A percentile compares a stretch with the other conserved stretches of the same genome.
Conservation (phyloP, 2,888 invertebrate genomes). For the Ormyrus rosae region DNA sequence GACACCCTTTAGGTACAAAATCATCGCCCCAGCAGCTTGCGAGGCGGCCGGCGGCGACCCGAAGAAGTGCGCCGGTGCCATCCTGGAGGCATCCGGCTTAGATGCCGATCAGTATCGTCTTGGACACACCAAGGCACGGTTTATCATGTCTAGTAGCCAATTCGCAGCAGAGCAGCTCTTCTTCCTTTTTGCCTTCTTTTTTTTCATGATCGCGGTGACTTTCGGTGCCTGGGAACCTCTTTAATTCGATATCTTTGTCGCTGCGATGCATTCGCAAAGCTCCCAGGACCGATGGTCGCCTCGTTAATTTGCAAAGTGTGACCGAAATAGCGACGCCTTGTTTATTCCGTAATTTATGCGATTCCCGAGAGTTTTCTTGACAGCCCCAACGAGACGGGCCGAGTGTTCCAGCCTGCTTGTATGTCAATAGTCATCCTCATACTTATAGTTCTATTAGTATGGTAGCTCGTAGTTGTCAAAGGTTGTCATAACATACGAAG, state of each 20-base stretch:
- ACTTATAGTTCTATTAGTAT: conserved; percentile 25
- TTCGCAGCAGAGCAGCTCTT: conserved; percentile 52
- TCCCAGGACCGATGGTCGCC: not conserved
- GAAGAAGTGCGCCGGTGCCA: conserved; percentile 88
- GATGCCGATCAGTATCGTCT: conserved; percentile 95
- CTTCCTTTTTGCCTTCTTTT: not conserved
- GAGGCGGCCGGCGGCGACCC: conserved; percentile 84
- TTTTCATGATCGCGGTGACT: not conserved
- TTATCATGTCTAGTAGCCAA: conserved; percentile 56
- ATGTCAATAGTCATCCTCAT: conserved; percentile 4
- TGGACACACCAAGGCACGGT: conserved; percentile 98
- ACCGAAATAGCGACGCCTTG: conserved; percentile 8
- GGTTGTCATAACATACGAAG: not conserved
- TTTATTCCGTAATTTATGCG: conserved; percentile 15
- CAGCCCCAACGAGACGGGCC: conserved; percentile 44
- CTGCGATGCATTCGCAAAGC: not conserved
- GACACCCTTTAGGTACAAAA: conserved; percentile 91
- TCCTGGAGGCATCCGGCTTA: conserved; percentile 90
- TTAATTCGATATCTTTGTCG: not conserved
- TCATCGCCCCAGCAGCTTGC: conserved; percentile 94
- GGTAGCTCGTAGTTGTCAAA: conserved; percentile 6
- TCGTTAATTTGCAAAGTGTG: conserved; percentile 27
- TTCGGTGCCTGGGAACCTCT: not conserved
- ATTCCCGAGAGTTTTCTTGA: not conserved
- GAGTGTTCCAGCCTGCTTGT: conserved; percentile 46